Evolutionary conservation across 2,113 vertebrate genomes (phyloP), one percentile per base, ranked within the genome.

Genomic region (Zingel zingel): DNA sequence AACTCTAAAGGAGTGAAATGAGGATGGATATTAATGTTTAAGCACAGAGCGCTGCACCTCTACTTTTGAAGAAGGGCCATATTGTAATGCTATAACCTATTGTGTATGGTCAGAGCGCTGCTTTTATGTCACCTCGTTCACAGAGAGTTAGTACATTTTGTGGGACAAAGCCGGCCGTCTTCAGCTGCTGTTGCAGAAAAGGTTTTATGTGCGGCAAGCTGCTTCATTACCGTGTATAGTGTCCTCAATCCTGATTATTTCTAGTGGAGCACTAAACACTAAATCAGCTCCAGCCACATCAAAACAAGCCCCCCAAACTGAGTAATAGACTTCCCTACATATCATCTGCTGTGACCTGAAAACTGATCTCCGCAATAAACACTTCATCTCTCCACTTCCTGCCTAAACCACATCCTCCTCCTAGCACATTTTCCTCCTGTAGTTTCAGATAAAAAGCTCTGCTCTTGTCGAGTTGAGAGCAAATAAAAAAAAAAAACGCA

Each of bases 301-400:
- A 89, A 88, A 91, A 88, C 88, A 89, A 81, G 81, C 70, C 70
- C 84, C 87, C 78, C 82, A 88, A 82, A 88, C 79, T 53, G 48
- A 89, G 83, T 87, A 88, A 92, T 93, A 91, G 81, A 88, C 83
- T 86, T 81, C 81, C 75, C 69, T 79, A 62, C 81, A 67, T 65
- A 81, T 87, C 88, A 70, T 93, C 78, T 57, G 56, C 86, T 56
- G 69, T 88, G 83, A 90, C 85, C 87, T 84, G 84, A 91, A 89
- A 89, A 91, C 86, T 84, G 87, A 86, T 83, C 85, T 81, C 67
- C 43, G 88, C 90, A 91, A 88, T 84, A 89, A 91, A 89, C 92
- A 88, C 87, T 88, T 85, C 59, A 86, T 68, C 81, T 87, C 75
- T 57, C 62, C 69, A 69, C 70, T 74, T 91, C 71, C 81, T 80